A percentile compares a stretch with the other conserved stretches of the same genome.
phyloP scores from a whole-genome alignment of 2,797 vertebrate genomes.

The Scleropages formosus region DNA sequence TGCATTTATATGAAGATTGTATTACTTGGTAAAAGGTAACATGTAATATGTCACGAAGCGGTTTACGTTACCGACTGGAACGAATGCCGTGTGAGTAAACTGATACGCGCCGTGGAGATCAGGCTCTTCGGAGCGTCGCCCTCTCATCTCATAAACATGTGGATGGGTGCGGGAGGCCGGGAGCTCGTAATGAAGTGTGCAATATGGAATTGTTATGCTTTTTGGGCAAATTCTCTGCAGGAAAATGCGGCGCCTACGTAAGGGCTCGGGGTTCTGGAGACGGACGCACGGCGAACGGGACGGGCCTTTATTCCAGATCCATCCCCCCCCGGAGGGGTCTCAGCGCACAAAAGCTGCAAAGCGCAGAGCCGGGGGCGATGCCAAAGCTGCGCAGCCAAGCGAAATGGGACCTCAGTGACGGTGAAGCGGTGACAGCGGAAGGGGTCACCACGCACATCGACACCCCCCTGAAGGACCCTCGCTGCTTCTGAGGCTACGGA shows the following conservation, averaged over 20 bases:
- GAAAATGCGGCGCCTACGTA: neutral
- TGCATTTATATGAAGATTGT: neutral
- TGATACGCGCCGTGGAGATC: neutral
- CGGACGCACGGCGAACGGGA: neutral
- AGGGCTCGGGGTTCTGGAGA: neutral
- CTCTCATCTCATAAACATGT: neutral
- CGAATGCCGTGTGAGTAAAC: neutral
- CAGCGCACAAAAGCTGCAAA: neutral
- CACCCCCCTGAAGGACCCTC: no score
- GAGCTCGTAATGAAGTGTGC: neutral
- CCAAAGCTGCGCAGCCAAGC: conserved; percentile 12
- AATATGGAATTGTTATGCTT: neutral
- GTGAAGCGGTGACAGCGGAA: no score
- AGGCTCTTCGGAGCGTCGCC: neutral
- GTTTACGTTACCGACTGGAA: neutral
- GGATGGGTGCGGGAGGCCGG: neutral
- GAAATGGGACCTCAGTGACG: neutral
- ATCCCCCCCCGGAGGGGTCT: neutral
- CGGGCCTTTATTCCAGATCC: neutral
- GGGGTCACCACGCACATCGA: no score
- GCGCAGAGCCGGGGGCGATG: conserved; percentile 17
- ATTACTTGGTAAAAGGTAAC: neutral
- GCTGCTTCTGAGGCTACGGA: no score
- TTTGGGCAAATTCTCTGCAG: neutral
- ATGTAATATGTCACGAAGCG: neutral